These are phyloP conservation scores for Boloria euphrosyne DNA, from an alignment of 2,888 invertebrate genomes.

Conservation along the genomic window DNA sequence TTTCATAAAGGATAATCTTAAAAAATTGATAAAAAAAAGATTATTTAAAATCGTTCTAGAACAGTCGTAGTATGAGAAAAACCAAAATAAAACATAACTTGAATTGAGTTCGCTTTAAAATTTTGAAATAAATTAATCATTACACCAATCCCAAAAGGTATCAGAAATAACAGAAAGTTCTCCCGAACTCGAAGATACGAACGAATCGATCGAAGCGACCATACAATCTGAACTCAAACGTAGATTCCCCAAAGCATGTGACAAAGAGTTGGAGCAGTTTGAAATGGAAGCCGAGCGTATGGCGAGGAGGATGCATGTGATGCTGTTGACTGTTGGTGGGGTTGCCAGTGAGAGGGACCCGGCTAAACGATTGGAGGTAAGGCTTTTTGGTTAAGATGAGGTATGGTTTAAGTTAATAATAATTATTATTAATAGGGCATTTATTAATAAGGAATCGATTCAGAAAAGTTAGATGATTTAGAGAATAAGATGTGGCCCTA, in stretches of 20 bases:
- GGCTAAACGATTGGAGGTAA: constrained; percentile 83
- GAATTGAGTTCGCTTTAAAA: too few relatives aligned
- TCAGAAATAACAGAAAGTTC: constrained; percentile 27
- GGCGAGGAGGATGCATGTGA: constrained; percentile 81
- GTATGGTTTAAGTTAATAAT: too few relatives aligned
- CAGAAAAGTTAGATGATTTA: too few relatives aligned
- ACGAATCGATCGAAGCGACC: constrained; percentile 34
- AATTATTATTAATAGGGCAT: too few relatives aligned
- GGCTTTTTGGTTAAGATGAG: not conserved
- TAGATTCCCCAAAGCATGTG: constrained; percentile 46
- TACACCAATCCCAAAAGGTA: constrained; percentile 12
- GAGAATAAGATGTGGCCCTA: too few relatives aligned
- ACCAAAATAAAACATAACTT: too few relatives aligned
- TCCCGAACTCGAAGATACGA: constrained; percentile 23
- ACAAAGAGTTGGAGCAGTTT: constrained; percentile 50
- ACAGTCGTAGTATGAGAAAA: too few relatives aligned
- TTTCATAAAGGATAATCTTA: too few relatives aligned
- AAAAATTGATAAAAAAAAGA: too few relatives aligned
- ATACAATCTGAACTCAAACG: constrained; percentile 40
- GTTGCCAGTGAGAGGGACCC: constrained; percentile 84
- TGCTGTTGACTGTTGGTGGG: constrained; percentile 82
- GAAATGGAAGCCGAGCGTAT: constrained; percentile 62
- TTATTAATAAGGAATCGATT: too few relatives aligned
- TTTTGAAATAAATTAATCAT: too few relatives aligned
- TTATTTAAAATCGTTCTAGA: too few relatives aligned